Evolutionary conservation across 2,888 invertebrate genomes (phyloP), one percentile per base, ranked within the genome.

Genomic region (Temnothorax ravouxi): DNA sequence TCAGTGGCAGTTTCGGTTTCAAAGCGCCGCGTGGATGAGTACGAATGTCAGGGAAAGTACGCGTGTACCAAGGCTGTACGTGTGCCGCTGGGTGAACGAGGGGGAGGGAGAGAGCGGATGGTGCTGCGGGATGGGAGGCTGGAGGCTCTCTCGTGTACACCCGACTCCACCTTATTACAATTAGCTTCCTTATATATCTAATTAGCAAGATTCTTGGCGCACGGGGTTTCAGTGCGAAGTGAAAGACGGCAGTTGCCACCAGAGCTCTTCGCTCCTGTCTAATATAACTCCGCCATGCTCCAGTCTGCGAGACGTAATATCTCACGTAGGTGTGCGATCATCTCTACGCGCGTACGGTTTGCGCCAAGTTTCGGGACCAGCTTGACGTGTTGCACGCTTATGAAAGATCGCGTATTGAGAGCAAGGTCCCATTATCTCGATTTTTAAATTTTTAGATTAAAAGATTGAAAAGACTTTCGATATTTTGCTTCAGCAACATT

Each of bases 111-210:
- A 80, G 83, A 62, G 62, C 3, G 81, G 83, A 76, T 38, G 85
- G 69, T 50, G 66, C n/a, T n/a, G 77, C 2, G 56, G 59, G 59
- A 66, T 50, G 59, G 47, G 80, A 52, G 81, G 61, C 25, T 50
- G 83, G 86, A 77, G 84, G 79, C 84, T 85, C 84, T 86, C 89
- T 80, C 88, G 85, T 85, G 89, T 92, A 92, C 91, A 94, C 92
- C 91, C 93, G 93, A 94, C 93, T 94, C 93, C 91, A 92, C 92
- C 93, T 94, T 93, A 94, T 94, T 94, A 93, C 94, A 94, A 94
- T 93, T 93, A 93, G 92, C 91, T 92, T 93, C 93, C 93, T 93
- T 93, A 93, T 93, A 92, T 93, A 94, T 94, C 93, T 93, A 94
- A 94, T 94, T 93, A 94, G 93, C 91, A 87, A 93, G 93, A 94